Evolutionary conservation across 2,113 vertebrate genomes (phyloP).

Genomic region (Calidris pugnax): DNA sequence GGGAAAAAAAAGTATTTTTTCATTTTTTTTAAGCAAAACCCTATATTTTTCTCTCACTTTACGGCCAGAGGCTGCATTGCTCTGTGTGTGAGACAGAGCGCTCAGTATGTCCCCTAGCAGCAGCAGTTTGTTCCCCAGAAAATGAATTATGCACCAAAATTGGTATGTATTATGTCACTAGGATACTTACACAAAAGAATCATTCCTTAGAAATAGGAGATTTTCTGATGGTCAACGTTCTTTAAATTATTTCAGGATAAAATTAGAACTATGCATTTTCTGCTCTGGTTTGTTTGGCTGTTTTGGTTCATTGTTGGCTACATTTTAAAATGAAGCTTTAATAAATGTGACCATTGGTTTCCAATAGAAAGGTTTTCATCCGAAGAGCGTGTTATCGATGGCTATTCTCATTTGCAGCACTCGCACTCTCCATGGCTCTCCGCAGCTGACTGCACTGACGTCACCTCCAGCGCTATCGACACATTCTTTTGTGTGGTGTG

Average conservation of each 20-base stretch:
- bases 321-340: background rate
- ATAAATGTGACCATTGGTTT: background rate
- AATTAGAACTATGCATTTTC: background rate
- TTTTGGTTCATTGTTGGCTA: background rate
- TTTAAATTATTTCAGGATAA: background rate
- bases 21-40: background rate
- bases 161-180: background rate
- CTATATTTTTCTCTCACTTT: background rate
- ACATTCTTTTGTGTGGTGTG: conserved; percentile 58
- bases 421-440: conserved; percentile 25
- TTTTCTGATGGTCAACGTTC: background rate
- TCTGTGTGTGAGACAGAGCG: background rate
- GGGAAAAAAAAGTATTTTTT: background rate
- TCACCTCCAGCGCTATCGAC: conserved; percentile 57
- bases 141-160: background rate
- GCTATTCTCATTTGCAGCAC: conserved; percentile 5
- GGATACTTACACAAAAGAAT: background rate
- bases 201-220: background rate
- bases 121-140: background rate
- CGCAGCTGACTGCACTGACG: conserved; percentile 41
- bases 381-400: background rate
- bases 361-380: background rate
- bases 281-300: background rate
- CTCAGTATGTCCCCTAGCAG: background rate
- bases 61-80: background rate